Evolutionary conservation across 2,888 invertebrate species (phyloP).

Genomic region (Macrosoma leucophasiata): DNA sequence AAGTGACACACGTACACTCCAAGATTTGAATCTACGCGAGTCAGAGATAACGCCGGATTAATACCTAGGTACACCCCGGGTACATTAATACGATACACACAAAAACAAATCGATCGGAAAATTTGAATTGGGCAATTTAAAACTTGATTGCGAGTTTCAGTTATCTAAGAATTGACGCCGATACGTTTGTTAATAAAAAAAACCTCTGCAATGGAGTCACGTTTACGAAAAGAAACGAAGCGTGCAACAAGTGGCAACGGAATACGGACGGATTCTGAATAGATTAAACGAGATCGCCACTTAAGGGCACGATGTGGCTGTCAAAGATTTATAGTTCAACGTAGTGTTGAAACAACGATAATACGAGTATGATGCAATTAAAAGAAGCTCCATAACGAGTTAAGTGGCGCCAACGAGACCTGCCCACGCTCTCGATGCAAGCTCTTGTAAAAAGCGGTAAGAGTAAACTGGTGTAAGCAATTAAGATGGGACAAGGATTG

Average conservation of each 20-base stretch:
- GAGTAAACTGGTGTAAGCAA: constrained; percentile 14
- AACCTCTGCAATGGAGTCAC: constrained; percentile 59
- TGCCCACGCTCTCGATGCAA: constrained; percentile 8
- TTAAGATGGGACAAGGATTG: constrained; percentile 17
- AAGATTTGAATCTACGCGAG: constrained; percentile 27
- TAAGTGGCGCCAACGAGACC: constrained; percentile 34
- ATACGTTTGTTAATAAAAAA: constrained; percentile 39
- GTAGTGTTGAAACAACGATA: constrained; percentile 29
- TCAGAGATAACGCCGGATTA: constrained; percentile 46
- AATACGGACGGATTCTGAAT: constrained; percentile 35
- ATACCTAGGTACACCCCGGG: constrained; percentile 31
- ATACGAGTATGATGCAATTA: constrained; percentile 35
- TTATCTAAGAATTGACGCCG: constrained; percentile 47
- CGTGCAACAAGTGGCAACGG: constrained; percentile 60
- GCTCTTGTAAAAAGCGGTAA: constrained; percentile 14
- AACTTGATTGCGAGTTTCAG: constrained; percentile 47
- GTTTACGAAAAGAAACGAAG: constrained; percentile 50
- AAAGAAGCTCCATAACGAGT: constrained; percentile 31
- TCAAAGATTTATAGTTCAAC: constrained; percentile 33
- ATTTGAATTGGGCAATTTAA: constrained; percentile 53
- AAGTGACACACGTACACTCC: constrained; percentile 32
- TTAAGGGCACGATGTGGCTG: constrained; percentile 12
- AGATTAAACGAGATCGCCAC: constrained; percentile 31
- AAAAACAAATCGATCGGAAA: constrained; percentile 42
- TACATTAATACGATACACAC: constrained; percentile 33